Evolutionary conservation across 1,140 invertebrate genomes (phyloP).

Genomic region (Heliothis subflexa): DNA sequence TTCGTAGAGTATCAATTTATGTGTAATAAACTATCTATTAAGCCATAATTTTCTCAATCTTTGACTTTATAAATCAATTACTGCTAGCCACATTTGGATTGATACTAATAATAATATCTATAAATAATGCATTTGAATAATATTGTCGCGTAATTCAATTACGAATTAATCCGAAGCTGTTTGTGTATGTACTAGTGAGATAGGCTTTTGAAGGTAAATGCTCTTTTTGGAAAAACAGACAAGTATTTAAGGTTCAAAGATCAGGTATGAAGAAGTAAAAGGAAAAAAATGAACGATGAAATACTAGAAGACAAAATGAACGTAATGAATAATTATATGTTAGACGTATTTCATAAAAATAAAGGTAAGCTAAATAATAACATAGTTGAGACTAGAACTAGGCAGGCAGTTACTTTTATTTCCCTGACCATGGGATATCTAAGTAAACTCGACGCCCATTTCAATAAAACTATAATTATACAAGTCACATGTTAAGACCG

Average conservation of each 20-base stretch:
- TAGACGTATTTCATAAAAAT: not conserved
- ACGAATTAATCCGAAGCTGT: slow-evolving; percentile 11
- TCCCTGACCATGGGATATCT: slow-evolving; percentile 29
- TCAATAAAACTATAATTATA: slow-evolving; percentile 34
- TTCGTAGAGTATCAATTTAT: too few species aligned
- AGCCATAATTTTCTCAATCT: not conserved
- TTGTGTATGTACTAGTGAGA: not conserved
- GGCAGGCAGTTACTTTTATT: slow-evolving; percentile 25
- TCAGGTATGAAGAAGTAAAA: too few species aligned
- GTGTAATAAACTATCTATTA: not conserved
- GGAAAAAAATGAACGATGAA: too few species aligned
- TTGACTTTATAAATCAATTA: slow-evolving; percentile 14
- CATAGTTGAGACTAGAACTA: not conserved
- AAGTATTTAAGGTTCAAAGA: too few species aligned
- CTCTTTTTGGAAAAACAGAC: not conserved
- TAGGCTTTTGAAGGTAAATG: not conserved
- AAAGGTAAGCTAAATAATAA: not conserved
- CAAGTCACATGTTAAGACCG: slow-evolving; percentile 34
- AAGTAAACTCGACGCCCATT: slow-evolving; percentile 22
- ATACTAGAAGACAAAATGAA: too few species aligned
- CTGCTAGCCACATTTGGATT: slow-evolving; percentile 14
- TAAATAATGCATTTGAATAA: slow-evolving; percentile 37
- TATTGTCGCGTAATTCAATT: slow-evolving; percentile 23
- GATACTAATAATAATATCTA: slow-evolving; percentile 27
- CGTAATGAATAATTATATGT: too few species aligned